Conservation (phyloP, 2,888 invertebrate genomes). For the Cordylochernes scorpioides region DNA sequence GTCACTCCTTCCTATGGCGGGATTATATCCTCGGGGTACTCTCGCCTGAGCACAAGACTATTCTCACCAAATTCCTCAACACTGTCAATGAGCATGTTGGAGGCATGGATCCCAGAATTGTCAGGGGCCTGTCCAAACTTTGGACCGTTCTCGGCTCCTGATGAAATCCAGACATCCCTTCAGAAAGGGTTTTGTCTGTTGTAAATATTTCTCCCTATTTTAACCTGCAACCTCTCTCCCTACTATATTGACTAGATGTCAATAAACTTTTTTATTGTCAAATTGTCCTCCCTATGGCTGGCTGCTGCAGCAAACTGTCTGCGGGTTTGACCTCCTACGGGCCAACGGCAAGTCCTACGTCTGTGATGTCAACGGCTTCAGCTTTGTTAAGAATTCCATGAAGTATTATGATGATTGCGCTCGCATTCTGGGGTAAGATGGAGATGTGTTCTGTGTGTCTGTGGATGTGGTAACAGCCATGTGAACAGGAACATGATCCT, state of each 20-base stretch:
- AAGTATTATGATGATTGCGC: constrained; percentile 99
- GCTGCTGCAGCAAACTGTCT: constrained; percentile 62
- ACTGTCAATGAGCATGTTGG: too few relatives aligned
- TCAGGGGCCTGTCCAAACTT: too few relatives aligned
- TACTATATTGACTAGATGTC: too few relatives aligned
- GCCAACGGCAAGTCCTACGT: constrained; percentile 97
- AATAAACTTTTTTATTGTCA: too few relatives aligned
- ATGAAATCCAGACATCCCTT: not conserved
- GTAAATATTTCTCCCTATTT: not conserved
- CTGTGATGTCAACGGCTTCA: constrained; percentile 98
- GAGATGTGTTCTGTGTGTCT: not conserved
- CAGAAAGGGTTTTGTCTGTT: not conserved
- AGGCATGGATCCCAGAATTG: too few relatives aligned
- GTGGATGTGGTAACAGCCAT: not conserved
- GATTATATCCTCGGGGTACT: too few relatives aligned
- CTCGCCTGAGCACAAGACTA: too few relatives aligned
- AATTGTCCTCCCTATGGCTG: constrained; percentile 3
- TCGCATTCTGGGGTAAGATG: constrained; percentile 50
- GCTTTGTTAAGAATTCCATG: constrained; percentile 96
- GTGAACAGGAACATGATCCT: constrained; percentile 57
- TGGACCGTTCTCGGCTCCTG: too few relatives aligned
- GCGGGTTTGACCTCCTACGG: constrained; percentile 84
- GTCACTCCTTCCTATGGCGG: too few relatives aligned
- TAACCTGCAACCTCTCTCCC: too few relatives aligned
- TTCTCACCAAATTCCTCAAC: too few relatives aligned